Conservation (phyloP, 2,113 vertebrate genomes). For the Gymnobelideus leadbeateri region DNA sequence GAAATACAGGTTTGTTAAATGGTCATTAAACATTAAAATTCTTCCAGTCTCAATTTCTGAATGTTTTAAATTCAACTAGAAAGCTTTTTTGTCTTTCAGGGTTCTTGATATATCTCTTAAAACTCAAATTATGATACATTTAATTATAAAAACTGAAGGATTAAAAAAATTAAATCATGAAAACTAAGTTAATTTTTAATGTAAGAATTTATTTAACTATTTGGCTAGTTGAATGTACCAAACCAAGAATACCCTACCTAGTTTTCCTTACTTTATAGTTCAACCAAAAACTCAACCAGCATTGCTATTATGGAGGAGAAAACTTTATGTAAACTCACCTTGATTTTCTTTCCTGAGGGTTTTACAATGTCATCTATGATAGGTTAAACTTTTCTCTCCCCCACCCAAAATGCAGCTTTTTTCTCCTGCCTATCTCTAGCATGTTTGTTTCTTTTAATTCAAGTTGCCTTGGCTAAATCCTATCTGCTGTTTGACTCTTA, state of each 20-base stretch:
- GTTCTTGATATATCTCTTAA: not conserved
- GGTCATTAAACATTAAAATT: not conserved
- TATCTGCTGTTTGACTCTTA: constrained; percentile 10
- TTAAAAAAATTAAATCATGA: not conserved
- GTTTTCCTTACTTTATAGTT: constrained; percentile 40
- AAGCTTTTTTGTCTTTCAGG: constrained; percentile 6
- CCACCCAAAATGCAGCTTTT: constrained; percentile 46
- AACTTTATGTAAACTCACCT: constrained; percentile 7
- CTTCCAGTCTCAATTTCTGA: constrained; percentile 44
- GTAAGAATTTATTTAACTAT: not conserved
- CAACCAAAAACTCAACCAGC: constrained; percentile 3
- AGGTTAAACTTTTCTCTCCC: not conserved
- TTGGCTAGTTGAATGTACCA: constrained; percentile 41
- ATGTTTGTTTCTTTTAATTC: constrained; percentile 32
- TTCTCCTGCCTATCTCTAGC: not conserved
- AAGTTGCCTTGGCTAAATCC: constrained; percentile 42
- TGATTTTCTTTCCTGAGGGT: constrained; percentile 19
- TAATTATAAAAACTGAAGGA: not conserved
- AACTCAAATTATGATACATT: not conserved
- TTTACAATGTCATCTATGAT: constrained; percentile 14
- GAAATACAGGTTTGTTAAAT: constrained; percentile 95
- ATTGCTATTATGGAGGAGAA: constrained; percentile 50
- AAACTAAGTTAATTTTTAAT: not conserved
- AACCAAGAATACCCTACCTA: constrained; percentile 18
- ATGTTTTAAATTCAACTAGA: not conserved